These are phyloP conservation scores for Himantopus leucocephalus DNA, from an alignment of 2,113 vertebrate genomes.

Conservation along the genomic window DNA sequence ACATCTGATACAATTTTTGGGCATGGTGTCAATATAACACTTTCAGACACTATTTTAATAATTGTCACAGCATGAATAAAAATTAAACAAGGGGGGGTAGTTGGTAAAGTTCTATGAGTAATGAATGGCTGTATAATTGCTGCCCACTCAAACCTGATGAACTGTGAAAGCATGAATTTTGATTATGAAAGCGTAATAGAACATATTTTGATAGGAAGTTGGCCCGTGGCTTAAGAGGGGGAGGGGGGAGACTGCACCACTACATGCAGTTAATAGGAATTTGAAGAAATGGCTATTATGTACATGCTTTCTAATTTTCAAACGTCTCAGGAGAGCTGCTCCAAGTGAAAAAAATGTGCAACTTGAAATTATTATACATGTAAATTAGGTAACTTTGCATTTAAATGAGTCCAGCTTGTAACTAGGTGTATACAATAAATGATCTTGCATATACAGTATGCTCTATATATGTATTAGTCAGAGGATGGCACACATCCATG, in stretches of 20 bases:
- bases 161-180: neutral
- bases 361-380: neutral
- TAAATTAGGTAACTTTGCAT: slow-evolving; percentile 26
- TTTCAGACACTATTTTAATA: neutral
- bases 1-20: neutral
- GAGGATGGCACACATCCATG: neutral
- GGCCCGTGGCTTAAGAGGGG: neutral
- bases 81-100: neutral
- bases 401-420: neutral
- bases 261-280: neutral
- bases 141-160: neutral
- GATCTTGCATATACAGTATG: neutral
- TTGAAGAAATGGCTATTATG: neutral
- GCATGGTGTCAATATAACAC: neutral
- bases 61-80: neutral
- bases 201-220: neutral
- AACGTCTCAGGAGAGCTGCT: neutral
- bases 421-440: neutral
- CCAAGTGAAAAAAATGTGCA: neutral
- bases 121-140: neutral
- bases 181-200: neutral
- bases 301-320: neutral
- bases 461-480: neutral
- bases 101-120: neutral
- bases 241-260: too few species aligned